Percentiles rank a stretch among this genome's conserved stretches.
Conservation (phyloP, 2,113 vertebrate genomes). For the Hemichromis elongatus region DNA sequence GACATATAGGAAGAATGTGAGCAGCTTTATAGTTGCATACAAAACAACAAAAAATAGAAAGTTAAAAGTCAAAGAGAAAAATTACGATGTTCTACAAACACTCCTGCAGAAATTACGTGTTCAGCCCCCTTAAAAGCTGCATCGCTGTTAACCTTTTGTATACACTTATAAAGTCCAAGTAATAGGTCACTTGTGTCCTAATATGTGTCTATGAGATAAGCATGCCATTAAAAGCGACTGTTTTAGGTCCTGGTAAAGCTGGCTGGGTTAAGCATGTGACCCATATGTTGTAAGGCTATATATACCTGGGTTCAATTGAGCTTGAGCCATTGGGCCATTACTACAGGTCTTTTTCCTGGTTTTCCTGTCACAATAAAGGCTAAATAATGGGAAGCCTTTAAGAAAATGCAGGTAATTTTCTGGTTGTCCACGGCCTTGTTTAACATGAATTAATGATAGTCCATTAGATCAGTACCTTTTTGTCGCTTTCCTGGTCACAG, state of each 20-base stretch:
- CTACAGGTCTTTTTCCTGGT: background rate
- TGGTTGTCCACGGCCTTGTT: background rate
- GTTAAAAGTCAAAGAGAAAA: background rate
- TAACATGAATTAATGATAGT: background rate
- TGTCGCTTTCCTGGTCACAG: slow-evolving; percentile 82
- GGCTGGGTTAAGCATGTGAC: background rate
- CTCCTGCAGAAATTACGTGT: background rate
- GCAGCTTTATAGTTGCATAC: background rate
- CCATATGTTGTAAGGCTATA: background rate
- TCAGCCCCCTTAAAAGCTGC: background rate
- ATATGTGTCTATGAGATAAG: background rate
- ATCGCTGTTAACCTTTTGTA: background rate
- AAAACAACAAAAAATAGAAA: background rate
- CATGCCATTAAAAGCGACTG: background rate
- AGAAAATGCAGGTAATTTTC: background rate
- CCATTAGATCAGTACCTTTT: slow-evolving; percentile 68
- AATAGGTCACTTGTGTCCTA: fast-evolving
- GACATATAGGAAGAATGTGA: background rate
- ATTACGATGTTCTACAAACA: background rate
- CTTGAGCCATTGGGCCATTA: background rate
- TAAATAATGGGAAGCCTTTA: background rate
- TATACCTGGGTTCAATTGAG: background rate
- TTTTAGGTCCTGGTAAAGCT: background rate
- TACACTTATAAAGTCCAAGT: background rate
- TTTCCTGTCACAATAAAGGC: background rate